Conservation (phyloP, 2,888 invertebrate genomes). For the Heliconius charithonia region DNA sequence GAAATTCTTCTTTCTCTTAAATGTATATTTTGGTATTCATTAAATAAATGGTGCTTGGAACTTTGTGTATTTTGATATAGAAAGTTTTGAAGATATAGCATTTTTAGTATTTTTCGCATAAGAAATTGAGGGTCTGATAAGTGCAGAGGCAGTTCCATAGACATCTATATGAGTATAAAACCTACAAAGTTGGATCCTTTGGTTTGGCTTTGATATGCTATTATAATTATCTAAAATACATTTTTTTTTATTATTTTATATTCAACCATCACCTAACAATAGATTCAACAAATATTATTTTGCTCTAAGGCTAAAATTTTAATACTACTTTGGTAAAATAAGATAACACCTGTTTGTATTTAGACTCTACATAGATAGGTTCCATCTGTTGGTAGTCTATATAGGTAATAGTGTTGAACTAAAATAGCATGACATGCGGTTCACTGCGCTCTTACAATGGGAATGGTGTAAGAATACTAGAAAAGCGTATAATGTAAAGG, state of each 20-base stretch:
- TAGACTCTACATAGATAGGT: not conserved
- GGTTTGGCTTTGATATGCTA: too few species aligned
- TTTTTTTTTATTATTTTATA: too few species aligned
- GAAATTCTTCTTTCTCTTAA: not conserved
- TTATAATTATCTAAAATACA: too few species aligned
- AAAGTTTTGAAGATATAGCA: too few species aligned
- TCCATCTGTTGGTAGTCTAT: not conserved
- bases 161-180: too few species aligned
- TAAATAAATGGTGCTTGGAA: not conserved
- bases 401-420: conserved; percentile 3
- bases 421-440: conserved; percentile 24
- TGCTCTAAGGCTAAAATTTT: not conserved
- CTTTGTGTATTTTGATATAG: too few species aligned
- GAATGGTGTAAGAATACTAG: conserved; percentile 1
- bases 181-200: too few species aligned
- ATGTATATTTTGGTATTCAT: not conserved
- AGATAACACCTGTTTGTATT: not conserved
- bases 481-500: not conserved
- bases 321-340: not conserved
- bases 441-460: not conserved
- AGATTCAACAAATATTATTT: not conserved
- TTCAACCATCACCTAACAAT: too few species aligned
- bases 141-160: too few species aligned
- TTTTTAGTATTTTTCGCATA: too few species aligned
- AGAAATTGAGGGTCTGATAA: too few species aligned